Evolutionary conservation across 2,888 invertebrate genomes (phyloP), one percentile per base, ranked within the genome.

Genomic region (Timema cristinae): DNA sequence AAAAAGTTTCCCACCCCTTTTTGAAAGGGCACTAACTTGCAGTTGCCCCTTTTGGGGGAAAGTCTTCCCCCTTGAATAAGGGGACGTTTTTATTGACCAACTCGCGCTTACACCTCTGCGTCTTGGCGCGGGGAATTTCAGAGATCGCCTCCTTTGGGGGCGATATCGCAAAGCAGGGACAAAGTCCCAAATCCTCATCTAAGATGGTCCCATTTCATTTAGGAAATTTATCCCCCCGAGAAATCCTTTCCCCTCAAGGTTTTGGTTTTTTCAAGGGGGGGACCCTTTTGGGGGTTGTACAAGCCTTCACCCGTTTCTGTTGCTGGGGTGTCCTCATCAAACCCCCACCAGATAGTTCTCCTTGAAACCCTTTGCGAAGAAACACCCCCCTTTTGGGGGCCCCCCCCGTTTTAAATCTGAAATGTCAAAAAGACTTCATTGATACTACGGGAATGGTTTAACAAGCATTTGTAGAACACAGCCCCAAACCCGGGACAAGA

Each of bases 111-210:
- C 97, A 97, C 77, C 84, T 84, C 83, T 91, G 91, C 75, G 92
- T 92, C 83, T 91, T 93, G 66, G 97, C 95, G 78, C 97, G 87
- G 79, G 91, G 91, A 75, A 97, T 88, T 56, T 97, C 96, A 74
- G 95, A 96, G 79, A 95, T 87, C 71, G 96, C 93, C 85, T 97
- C 96, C 82, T 90, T n/a, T 90, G 71, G 88, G 88, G 72, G 82
- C 86, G 73, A 95, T 90, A 77, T 92, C 90, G 86, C 96, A n/a
- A 97, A 74, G 84, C 80, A 51, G 94, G 92, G 74, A 85, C 86
- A 82, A 95, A 94, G 81, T 91, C n/a, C 91, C 77, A 94, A 81
- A 79, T 91, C 89, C 81, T 91, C 88, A 77, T 81, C 89, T 84
- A 80, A 90, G 81, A 79, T 81, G 78, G 82, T 79, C 73, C 79